Percentiles rank a stretch among this genome's conserved stretches.
These are phyloP conservation scores for Pachymerium ferrugineum DNA, from an alignment of 2,888 invertebrate species.

Conservation along the genomic window DNA sequence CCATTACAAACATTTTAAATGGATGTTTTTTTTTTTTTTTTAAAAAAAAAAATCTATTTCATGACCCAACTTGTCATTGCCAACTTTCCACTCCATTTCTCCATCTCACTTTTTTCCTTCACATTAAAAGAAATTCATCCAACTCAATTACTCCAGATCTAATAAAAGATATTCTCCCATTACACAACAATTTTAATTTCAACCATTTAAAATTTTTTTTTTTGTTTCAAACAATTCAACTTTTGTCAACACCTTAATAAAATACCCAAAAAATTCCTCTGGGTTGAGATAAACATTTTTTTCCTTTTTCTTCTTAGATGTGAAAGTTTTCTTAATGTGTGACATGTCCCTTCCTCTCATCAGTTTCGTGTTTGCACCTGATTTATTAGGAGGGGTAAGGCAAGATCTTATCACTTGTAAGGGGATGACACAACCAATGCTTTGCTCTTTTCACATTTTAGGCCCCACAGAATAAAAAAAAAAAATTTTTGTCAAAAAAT, in stretches of 20 bases:
- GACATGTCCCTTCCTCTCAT: constrained; percentile 8
- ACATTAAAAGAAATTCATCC: too few relatives aligned
- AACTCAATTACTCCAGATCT: too few relatives aligned
- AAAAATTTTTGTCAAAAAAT: not conserved
- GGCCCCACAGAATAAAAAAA: not conserved
- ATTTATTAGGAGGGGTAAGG: not conserved
- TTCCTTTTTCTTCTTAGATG: not conserved
- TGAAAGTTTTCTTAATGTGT: constrained; percentile 3
- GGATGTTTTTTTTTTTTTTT: too few relatives aligned
- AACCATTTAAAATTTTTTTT: not conserved
- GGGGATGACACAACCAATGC: not conserved
- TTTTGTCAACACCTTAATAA: not conserved
- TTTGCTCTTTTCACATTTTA: too few relatives aligned
- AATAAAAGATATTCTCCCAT: too few relatives aligned
- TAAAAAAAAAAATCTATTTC: too few relatives aligned
- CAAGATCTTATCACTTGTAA: not conserved
- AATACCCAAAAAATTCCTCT: not conserved
- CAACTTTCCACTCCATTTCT: too few relatives aligned
- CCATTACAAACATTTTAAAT: too few relatives aligned
- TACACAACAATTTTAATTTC: too few relatives aligned
- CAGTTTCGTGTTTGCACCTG: constrained; percentile 8
- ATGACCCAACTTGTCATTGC: too few relatives aligned
- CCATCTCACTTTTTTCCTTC: too few relatives aligned
- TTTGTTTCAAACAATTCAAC: not conserved
- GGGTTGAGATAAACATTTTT: not conserved